Percentiles rank a stretch among this genome's conserved stretches.
These are phyloP conservation scores for Malurus alboscapulatus DNA, from an alignment of 2,113 vertebrate species.

Conservation along the genomic window DNA sequence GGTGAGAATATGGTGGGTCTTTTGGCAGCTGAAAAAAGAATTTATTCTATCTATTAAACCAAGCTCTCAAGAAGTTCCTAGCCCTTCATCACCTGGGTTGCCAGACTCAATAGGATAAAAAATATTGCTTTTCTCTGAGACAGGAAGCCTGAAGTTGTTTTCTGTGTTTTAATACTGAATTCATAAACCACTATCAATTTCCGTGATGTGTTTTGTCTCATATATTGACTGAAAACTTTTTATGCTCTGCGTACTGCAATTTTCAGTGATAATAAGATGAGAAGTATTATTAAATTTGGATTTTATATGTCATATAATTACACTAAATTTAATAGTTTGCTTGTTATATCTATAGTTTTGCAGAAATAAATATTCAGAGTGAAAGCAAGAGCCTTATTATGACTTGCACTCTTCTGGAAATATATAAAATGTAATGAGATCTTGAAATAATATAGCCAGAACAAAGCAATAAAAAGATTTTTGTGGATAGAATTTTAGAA, in stretches of 20 bases:
- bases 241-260: not conserved
- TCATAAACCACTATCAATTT: not conserved
- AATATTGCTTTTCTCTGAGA: not conserved
- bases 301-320: constrained; percentile 11
- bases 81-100: not conserved
- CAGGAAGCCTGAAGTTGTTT: not conserved
- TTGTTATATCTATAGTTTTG: constrained; percentile 19
- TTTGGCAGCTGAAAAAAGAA: not conserved
- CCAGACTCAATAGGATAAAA: not conserved
- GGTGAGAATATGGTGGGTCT: not conserved
- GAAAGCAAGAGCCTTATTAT: constrained; percentile 6
- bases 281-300: not conserved
- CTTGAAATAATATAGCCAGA: constrained; percentile 48
- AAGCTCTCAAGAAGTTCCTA: not conserved
- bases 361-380: constrained; percentile 19
- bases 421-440: constrained; percentile 49
- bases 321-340: constrained; percentile 15
- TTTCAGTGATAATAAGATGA: constrained; percentile 8
- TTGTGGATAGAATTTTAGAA: constrained; percentile 40
- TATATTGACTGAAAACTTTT: not conserved
- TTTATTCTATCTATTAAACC: not conserved
- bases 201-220: not conserved
- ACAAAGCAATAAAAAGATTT: constrained; percentile 40
- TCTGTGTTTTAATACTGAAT: not conserved
- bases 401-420: not conserved